Base-by-base conservation (phyloP, 1,140 invertebrate genomes). In the Cyclargus thomasi region DNA sequence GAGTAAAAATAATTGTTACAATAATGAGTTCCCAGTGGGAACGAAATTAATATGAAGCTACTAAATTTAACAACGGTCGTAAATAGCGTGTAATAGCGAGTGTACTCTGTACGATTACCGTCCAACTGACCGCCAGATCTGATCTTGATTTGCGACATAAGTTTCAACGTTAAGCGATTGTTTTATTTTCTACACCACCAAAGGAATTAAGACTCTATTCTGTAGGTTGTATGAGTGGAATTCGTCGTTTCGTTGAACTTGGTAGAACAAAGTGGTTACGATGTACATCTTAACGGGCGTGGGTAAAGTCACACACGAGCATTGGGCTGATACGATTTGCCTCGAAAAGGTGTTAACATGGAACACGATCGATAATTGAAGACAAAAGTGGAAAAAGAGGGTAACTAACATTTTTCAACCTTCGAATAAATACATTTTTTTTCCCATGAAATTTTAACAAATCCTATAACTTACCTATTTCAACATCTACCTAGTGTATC, bases 111-210 rank as follows among this genome's bases (percentile, higher is more conserved):
- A 74, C 79, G 72, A 87, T 85, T 84, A 85, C 75, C 81, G 78
- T 87, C 83, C 83, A 86, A 79, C 81, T 78, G 71, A 78, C 76
- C 73, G 64, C 71, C 69, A 77, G 82, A 85, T 85, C 74, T 77
- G 76, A 84, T 82, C 68, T 70, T 70, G 85, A 88, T 86, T 82
- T 72, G 77, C 72, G 76, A 85, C 82, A 84, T 83, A 85, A 79
- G 76, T 81, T 78, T 82, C 77, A 82, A 85, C 82, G 82, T 29
- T 29, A 39, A 39, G 36, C 36, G 11, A 39, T 39, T 39, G 36
- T 39, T 39, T 39, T 39, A 39, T 39, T 39, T 39, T 8, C 8
- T 39, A 39, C 10, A 39, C 7, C 36, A 39, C 8, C 8, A 39
- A 39, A 14, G 11, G 1, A 39, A 39, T 11, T 11, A 39, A 14